Evolutionary conservation across 2,113 vertebrate species (phyloP).

Genomic region (Syngnathus scovelli): DNA sequence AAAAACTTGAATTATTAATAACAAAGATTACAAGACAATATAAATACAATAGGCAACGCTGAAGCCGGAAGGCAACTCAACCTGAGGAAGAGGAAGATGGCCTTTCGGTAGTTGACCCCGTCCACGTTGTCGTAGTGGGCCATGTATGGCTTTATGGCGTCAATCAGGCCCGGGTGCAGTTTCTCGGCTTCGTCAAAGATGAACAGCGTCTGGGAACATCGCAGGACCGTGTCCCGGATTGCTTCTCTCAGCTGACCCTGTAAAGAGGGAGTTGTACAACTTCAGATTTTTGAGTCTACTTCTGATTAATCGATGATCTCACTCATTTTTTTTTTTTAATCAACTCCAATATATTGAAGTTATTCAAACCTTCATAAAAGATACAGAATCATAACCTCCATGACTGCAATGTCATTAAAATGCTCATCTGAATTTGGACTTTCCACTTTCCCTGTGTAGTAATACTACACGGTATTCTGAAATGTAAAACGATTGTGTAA

Average conservation of each 20-base stretch:
- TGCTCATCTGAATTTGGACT: not conserved
- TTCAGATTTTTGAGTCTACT: not conserved
- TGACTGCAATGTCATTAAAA: not conserved
- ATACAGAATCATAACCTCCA: not conserved
- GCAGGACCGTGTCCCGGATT: constrained; percentile 71
- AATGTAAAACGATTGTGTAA: constrained; percentile 32
- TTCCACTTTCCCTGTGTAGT: constrained; percentile 8
- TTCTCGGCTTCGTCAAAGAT: constrained; percentile 95
- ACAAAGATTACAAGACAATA: not conserved
- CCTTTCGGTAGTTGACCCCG: constrained; percentile 59
- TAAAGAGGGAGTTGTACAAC: not conserved
- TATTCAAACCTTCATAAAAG: not conserved
- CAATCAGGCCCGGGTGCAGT: constrained; percentile 81
- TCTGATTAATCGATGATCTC: too few species aligned
- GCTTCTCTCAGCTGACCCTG: constrained; percentile 80
- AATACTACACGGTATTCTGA: constrained; percentile 29
- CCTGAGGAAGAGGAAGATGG: constrained; percentile 94
- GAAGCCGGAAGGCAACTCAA: constrained; percentile 43
- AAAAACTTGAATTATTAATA: too few species aligned
- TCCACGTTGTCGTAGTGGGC: constrained; percentile 61
- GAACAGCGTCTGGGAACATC: constrained; percentile 82
- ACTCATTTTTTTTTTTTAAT: too few species aligned
- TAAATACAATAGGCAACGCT: not conserved
- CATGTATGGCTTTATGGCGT: constrained; percentile 80
- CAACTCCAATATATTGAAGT: too few species aligned